Evolutionary conservation across 2,888 invertebrate genomes (phyloP), one percentile per base, ranked within the genome.

Genomic region (Napeogenes sylphis): DNA sequence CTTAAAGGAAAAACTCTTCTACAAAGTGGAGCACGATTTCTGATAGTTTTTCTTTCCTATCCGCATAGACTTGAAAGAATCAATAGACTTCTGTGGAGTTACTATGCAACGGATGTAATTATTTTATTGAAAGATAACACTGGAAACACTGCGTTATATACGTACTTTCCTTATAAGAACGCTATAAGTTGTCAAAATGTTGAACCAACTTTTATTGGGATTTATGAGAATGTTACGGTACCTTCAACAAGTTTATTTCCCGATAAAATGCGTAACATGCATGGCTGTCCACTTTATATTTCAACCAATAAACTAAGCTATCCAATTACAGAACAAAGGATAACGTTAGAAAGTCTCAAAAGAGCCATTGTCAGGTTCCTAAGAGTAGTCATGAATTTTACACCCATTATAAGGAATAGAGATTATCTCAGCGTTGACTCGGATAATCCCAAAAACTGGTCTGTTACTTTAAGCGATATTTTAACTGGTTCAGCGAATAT

Each of bases 391-490:
- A 80, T 87, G 77, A 84, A 87, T 70, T 87, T 86, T 62, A 85
- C 83, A 13, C 77, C 83, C 0, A 80, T 84, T 46, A 71, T 82
- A 35, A 74, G 79, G 1, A 76, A 72, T 0, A 80, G 79, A 67
- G 83, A 85, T 66, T 85, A 83, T 62, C 75, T 83, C 4, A 84
- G 80, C 56, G 81, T 86, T 8, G 84, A 85, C 68, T 83, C 84
- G 81, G 80, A n/a, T n/a, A n/a, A n/a, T n/a, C n/a, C n/a, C n/a
- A n/a, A n/a, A n/a, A n/a, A n/a, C n/a, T n/a, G n/a, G n/a, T n/a
- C n/a, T n/a, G n/a, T n/a, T n/a, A n/a, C n/a, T n/a, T n/a, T n/a
- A n/a, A n/a, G n/a, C n/a, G n/a, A n/a, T n/a, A n/a, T n/a, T n/a
- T n/a, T n/a, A n/a, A n/a, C n/a, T n/a, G n/a, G n/a, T n/a, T n/a